Evolutionary conservation across 2,888 invertebrate genomes (phyloP).

Genomic region (Harmothoe impar): DNA sequence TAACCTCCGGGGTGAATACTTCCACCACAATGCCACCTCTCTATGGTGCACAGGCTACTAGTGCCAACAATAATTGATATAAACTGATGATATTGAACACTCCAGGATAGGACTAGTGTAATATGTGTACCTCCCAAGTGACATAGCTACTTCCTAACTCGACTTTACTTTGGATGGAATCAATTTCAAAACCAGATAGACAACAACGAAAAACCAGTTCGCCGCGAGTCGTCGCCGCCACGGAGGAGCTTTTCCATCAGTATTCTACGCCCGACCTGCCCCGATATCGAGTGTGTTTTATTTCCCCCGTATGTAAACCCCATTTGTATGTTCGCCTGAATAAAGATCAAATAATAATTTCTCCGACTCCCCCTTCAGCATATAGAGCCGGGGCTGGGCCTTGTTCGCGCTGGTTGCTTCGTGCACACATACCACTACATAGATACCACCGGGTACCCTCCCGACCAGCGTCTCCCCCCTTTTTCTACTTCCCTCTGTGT

Average conservation of each 20-base stretch:
- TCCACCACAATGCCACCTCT: too few species aligned
- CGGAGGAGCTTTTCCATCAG: not conserved
- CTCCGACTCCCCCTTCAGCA: not conserved
- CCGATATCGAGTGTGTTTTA: conserved; percentile 25
- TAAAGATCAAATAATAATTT: conserved; percentile 4
- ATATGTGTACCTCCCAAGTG: too few species aligned
- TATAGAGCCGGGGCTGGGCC: not conserved
- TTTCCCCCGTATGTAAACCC: not conserved
- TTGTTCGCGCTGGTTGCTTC: not conserved
- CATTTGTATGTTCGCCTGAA: not conserved
- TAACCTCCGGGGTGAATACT: too few species aligned
- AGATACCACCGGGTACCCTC: not conserved
- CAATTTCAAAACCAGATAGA: too few species aligned
- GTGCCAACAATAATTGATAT: too few species aligned
- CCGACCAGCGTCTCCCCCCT: not conserved
- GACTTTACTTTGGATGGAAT: too few species aligned
- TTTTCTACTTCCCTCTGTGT: not conserved
- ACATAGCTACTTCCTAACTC: too few species aligned
- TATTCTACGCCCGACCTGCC: conserved; percentile 13
- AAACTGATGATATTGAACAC: too few species aligned
- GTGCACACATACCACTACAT: conserved; percentile 16
- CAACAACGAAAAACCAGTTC: too few species aligned
- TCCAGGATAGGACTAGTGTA: too few species aligned
- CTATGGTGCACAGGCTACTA: too few species aligned
- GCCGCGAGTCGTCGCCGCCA: too few species aligned